Evolutionary conservation across 2,888 invertebrate genomes (phyloP).

Genomic region (Kryphioiulus occultus): DNA sequence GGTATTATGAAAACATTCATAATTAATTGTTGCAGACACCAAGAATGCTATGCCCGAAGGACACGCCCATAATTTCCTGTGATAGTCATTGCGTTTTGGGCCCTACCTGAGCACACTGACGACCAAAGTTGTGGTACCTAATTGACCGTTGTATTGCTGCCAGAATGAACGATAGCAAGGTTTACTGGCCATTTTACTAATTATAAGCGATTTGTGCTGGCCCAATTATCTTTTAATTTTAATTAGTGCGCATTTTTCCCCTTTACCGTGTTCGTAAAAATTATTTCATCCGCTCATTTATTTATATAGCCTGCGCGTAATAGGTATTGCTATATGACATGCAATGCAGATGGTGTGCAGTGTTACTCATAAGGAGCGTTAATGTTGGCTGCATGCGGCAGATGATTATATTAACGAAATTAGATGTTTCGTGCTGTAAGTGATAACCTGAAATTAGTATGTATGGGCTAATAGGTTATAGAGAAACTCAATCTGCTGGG

Average conservation of each 20-base stretch:
- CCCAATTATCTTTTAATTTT: conserved; percentile 30
- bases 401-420: conserved; percentile 16
- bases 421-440: conserved; percentile 28
- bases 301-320: not conserved
- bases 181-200: conserved; percentile 10
- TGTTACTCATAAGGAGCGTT: not conserved
- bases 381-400: not conserved
- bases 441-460: conserved; percentile 35
- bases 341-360: not conserved
- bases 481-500: conserved; percentile 25
- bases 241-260: not conserved
- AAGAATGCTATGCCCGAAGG: not conserved
- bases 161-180: not conserved
- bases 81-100: not conserved
- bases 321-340: conserved; percentile 8
- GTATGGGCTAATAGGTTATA: conserved; percentile 21
- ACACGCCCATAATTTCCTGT: conserved; percentile 8
- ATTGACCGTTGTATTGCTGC: conserved; percentile 18
- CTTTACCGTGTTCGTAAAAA: not conserved
- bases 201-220: conserved; percentile 16
- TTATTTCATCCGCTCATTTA: conserved; percentile 31
- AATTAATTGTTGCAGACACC: not conserved
- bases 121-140: not conserved
- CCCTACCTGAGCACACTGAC: not conserved
- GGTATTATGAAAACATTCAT: not conserved